These are phyloP conservation scores for Entomobrya proxima DNA, from an alignment of 2,888 invertebrate species.

Conservation along the genomic window DNA sequence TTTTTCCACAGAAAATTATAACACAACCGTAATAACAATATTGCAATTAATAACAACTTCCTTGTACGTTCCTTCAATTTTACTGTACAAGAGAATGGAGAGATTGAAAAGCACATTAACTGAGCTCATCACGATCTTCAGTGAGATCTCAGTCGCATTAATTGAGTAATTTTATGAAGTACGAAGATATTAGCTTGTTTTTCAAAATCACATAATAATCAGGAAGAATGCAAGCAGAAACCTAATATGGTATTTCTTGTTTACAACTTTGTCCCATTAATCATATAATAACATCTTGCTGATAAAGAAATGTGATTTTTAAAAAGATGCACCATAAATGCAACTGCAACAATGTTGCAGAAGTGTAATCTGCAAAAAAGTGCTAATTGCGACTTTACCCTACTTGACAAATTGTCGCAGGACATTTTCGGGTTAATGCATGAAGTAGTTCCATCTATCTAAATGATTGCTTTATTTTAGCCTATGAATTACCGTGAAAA, in stretches of 20 bases:
- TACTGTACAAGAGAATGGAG: background rate
- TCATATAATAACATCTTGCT: slow-evolving; percentile 41
- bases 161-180: slow-evolving; percentile 26
- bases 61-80: slow-evolving; percentile 52
- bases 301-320: slow-evolving; percentile 49
- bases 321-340: background rate
- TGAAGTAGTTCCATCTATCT: no score
- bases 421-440: no score
- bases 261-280: slow-evolving; percentile 51
- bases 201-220: slow-evolving; percentile 51
- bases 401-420: background rate
- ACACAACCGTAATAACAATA: slow-evolving; percentile 27
- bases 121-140: slow-evolving; percentile 45
- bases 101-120: slow-evolving; percentile 2
- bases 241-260: slow-evolving; percentile 24
- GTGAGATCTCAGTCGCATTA: background rate
- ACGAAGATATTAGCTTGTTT: background rate
- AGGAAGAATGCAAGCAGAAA: slow-evolving; percentile 53
- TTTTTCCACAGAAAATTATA: no score
- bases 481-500: background rate
- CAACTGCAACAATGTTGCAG: background rate
- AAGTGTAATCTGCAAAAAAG: background rate
- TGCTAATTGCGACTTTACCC: background rate
- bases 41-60: slow-evolving; percentile 55
- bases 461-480: no score